A percentile compares a stretch with the other conserved stretches of the same genome.
phyloP scores from a whole-genome alignment of 2,888 invertebrate species.

The Calliphora vomitoria region DNA sequence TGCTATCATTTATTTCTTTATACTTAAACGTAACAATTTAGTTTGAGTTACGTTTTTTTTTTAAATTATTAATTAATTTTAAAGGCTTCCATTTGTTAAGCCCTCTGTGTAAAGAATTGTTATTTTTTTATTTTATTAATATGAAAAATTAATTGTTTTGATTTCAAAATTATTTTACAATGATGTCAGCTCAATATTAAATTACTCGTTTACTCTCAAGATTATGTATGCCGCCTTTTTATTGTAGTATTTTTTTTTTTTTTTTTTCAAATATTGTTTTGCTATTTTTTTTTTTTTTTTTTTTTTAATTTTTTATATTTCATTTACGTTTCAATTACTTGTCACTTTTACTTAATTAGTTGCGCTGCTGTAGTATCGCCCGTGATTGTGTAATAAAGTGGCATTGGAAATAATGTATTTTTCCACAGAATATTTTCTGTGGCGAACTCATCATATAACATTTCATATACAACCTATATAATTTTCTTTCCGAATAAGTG shows the following conservation, averaged over 20 bases:
- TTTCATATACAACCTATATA: not conserved
- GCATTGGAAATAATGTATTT: conserved; percentile 27
- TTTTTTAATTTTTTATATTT: conserved; percentile 37
- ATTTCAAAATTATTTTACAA: conserved; percentile 53
- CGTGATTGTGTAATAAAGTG: conserved; percentile 42
- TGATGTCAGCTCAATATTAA: conserved; percentile 68
- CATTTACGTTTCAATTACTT: conserved; percentile 48
- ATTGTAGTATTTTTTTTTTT: conserved; percentile 11
- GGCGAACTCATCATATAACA: not conserved
- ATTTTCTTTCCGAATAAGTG: conserved; percentile 19
- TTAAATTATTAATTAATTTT: conserved; percentile 49
- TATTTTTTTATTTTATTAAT: not conserved
- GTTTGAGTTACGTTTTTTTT: not conserved
- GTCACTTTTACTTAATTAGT: conserved; percentile 57
- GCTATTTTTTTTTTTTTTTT: not conserved
- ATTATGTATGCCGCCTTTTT: conserved; percentile 47
- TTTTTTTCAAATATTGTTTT: not conserved
- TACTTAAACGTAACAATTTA: not conserved
- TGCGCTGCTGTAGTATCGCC: not conserved
- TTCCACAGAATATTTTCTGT: conserved; percentile 32
- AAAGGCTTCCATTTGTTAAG: conserved; percentile 43
- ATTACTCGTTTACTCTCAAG: conserved; percentile 35
- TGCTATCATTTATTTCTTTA: not conserved
- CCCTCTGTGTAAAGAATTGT: conserved; percentile 1
- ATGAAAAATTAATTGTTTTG: conserved; percentile 36